Evolutionary conservation across 2,797 vertebrate genomes (phyloP), one percentile per base, ranked within the genome.

Genomic region (Euthynnus affinis): DNA sequence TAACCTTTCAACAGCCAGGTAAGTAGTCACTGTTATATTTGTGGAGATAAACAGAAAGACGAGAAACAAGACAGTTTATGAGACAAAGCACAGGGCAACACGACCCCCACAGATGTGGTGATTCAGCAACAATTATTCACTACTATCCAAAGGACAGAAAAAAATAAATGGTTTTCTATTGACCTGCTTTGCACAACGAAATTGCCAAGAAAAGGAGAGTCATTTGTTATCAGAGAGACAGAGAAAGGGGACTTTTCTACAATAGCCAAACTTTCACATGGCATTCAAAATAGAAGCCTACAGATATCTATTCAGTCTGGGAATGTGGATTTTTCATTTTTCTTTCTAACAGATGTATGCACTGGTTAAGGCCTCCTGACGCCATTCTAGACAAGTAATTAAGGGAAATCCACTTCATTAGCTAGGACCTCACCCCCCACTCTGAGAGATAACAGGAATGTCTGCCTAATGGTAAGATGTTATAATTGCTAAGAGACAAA

Each of bases 81-180:
- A 92, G 87, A 91, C 88, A 92, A 91, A 90, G 85, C 85, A 25
- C 81, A 80, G 78, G 71, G 76, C 83, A 76, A 70, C 67, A 73
- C 44, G 32, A 87, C 87, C 89, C 76, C 78, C 64, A 81, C 80
- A 92, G 88, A 93, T 91, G 90, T 85, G 89, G 75, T 74, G 92
- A 95, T 87, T 95, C 93, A 94, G 93, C 93, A 91, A 83, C 82
- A 93, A 91, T 92, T 88, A 93, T 89, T 94, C 91, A 90, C 78
- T 27, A 74, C 84, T 61, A 86, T 89, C 84, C 81, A 93, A 91
- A 87, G 85, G 85, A 89, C 78, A 82, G 77, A 80, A 81, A 76
- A 75, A 89, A 91, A 90, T 87, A 69, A 91, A 93, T 93, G 89
- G 83, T 90, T 90, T 86, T 90, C 90, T 88, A 92, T 94, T 92